Conservation (phyloP, 2,888 invertebrate species). For the Laspeyria flexula region DNA sequence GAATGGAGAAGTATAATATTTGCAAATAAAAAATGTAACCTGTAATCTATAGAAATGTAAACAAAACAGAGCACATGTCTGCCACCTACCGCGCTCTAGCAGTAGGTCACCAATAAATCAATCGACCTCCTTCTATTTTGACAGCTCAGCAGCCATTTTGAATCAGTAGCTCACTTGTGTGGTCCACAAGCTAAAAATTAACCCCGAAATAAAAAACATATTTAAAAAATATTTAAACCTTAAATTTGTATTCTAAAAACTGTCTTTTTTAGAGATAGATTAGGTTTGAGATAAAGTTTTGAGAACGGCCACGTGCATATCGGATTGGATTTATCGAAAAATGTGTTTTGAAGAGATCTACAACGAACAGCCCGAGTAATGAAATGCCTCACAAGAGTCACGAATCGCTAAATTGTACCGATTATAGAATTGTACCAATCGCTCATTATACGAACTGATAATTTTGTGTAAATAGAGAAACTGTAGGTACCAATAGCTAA, state of each 20-base stretch:
- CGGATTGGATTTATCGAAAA: background rate
- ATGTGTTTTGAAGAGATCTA: too few relatives aligned
- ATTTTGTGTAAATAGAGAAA: too few relatives aligned
- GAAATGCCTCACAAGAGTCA: too few relatives aligned
- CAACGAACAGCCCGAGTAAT: too few relatives aligned
- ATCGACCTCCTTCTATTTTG: slow-evolving; percentile 44
- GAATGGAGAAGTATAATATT: too few relatives aligned
- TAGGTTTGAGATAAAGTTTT: slow-evolving; percentile 10
- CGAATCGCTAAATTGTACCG: too few relatives aligned
- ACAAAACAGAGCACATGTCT: slow-evolving; percentile 16
- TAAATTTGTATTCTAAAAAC: slow-evolving; percentile 9
- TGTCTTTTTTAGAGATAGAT: slow-evolving; percentile 6
- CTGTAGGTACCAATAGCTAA: too few relatives aligned
- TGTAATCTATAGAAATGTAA: background rate
- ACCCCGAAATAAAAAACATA: background rate
- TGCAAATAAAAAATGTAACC: background rate
- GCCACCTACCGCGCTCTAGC: slow-evolving; percentile 44
- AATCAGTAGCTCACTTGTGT: slow-evolving; percentile 53
- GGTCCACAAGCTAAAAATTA: slow-evolving; percentile 44
- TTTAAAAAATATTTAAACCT: background rate
- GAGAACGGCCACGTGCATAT: background rate
- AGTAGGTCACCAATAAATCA: slow-evolving; percentile 45
- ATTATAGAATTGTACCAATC: too few relatives aligned
- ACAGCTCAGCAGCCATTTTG: slow-evolving; percentile 56
- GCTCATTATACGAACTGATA: too few relatives aligned